Conservation (phyloP, 1,140 invertebrate species). For the Achroia grisella region DNA sequence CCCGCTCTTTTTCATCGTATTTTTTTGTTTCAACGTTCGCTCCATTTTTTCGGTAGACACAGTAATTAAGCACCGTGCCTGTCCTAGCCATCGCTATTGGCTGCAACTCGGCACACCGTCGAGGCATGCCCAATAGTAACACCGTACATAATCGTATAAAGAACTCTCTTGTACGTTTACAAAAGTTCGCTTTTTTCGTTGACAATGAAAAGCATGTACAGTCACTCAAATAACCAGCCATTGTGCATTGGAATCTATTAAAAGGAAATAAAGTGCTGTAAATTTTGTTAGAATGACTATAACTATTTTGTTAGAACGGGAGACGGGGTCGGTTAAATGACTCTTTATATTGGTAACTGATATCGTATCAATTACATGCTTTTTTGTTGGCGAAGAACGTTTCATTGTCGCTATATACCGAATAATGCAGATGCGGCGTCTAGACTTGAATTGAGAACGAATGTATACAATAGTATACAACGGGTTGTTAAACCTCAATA, state of each 20-base stretch:
- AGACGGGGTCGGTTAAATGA: slow-evolving; percentile 26
- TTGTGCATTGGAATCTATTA: slow-evolving; percentile 56
- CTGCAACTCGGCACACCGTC: slow-evolving; percentile 23
- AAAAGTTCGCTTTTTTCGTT: slow-evolving; percentile 35
- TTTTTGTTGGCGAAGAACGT: slow-evolving; percentile 42
- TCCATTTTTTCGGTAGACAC: slow-evolving; percentile 34
- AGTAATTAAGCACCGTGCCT: slow-evolving; percentile 44
- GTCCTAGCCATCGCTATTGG: slow-evolving; percentile 42
- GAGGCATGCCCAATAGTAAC: slow-evolving; percentile 45
- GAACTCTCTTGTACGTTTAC: slow-evolving; percentile 29
- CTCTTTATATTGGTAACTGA: slow-evolving; percentile 34
- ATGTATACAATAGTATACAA: background rate
- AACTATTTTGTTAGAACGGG: slow-evolving; percentile 32
- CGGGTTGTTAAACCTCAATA: background rate
- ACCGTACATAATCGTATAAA: slow-evolving; percentile 44
- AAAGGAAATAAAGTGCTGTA: slow-evolving; percentile 28
- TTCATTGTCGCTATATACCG: background rate
- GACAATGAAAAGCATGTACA: slow-evolving; percentile 30
- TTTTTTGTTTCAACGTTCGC: slow-evolving; percentile 40
- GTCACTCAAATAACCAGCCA: slow-evolving; percentile 38
- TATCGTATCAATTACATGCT: slow-evolving; percentile 28
- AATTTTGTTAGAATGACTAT: slow-evolving; percentile 43
- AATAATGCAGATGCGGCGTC: background rate
- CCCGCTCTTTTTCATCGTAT: slow-evolving; percentile 14
- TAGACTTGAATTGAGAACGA: no score